phyloP scores from a whole-genome alignment of 2,113 vertebrate genomes.

The Macaca mulatta region DNA sequence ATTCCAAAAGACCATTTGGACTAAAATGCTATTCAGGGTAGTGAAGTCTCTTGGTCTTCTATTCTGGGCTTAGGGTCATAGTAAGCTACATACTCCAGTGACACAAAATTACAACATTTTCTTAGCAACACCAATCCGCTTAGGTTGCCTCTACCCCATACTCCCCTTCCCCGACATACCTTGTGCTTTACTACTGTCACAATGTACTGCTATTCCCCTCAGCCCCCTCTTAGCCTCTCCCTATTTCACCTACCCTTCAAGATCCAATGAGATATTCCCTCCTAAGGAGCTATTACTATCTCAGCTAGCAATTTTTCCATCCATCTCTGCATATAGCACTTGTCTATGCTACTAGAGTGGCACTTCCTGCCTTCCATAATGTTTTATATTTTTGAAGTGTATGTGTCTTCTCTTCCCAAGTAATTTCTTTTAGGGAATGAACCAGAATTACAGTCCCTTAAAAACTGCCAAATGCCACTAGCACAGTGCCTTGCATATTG shows the following conservation, averaged over 20 bases:
- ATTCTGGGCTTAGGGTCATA: background rate
- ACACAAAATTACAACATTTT: background rate
- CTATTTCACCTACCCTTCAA: background rate
- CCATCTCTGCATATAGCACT: background rate
- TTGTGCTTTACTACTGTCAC: background rate
- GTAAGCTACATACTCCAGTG: background rate
- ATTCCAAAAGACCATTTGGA: conserved; percentile 21
- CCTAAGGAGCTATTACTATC: conserved; percentile 16
- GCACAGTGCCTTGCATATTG: background rate
- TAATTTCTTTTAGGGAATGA: background rate
- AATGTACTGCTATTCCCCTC: background rate
- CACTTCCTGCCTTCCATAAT: background rate
- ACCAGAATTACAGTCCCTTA: background rate
- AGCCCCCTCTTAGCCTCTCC: background rate
- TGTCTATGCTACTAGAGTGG: background rate
- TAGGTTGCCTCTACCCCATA: background rate
- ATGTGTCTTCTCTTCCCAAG: background rate
- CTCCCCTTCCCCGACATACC: background rate
- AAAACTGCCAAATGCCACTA: background rate
- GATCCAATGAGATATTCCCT: background rate
- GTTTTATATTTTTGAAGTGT: background rate
- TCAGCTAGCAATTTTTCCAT: background rate
- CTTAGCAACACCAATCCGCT: background rate
- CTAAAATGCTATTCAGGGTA: conserved; percentile 24
- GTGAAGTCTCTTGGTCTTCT: background rate